Percentiles rank a stretch among this genome's conserved stretches.
phyloP scores from a whole-genome alignment of 2,888 invertebrate species.

The Abscondita cerata region DNA sequence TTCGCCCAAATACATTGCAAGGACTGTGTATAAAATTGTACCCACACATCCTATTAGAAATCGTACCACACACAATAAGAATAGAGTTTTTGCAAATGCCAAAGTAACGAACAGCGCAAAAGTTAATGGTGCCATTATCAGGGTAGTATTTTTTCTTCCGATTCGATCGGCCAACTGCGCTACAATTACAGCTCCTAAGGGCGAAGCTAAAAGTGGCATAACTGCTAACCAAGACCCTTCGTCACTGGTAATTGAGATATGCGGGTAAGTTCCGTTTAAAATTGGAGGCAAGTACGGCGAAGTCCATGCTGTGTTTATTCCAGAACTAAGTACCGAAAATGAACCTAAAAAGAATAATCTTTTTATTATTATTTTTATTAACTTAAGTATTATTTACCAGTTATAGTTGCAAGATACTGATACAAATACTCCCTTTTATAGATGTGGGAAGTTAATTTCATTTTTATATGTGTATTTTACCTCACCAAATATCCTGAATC shows the following conservation, averaged over 20 bases:
- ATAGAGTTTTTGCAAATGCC: slow-evolving; percentile 65
- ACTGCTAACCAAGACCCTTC: slow-evolving; percentile 70
- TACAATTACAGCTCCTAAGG: slow-evolving; percentile 67
- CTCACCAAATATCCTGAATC: too few species aligned
- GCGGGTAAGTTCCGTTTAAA: slow-evolving; percentile 55
- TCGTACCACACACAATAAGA: slow-evolving; percentile 61
- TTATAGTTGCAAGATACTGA: not conserved
- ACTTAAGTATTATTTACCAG: too few species aligned
- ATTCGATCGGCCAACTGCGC: slow-evolving; percentile 69
- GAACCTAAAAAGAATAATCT: slow-evolving; percentile 43
- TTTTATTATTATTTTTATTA: too few species aligned
- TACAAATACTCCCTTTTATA: not conserved
- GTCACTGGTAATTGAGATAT: slow-evolving; percentile 61
- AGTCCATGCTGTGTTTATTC: slow-evolving; percentile 63
- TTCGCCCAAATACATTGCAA: slow-evolving; percentile 68
- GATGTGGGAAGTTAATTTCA: too few species aligned
- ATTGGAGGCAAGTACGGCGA: slow-evolving; percentile 65
- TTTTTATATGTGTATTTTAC: too few species aligned
- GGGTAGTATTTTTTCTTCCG: slow-evolving; percentile 63
- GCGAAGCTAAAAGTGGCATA: slow-evolving; percentile 69
- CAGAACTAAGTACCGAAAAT: slow-evolving; percentile 48
- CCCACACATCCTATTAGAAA: slow-evolving; percentile 63
- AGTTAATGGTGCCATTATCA: slow-evolving; percentile 54
- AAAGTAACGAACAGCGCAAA: slow-evolving; percentile 68
- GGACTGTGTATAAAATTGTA: slow-evolving; percentile 53